Base-by-base conservation (phyloP, 1,140 invertebrate genomes). In the Latrodectus geometricus region DNA sequence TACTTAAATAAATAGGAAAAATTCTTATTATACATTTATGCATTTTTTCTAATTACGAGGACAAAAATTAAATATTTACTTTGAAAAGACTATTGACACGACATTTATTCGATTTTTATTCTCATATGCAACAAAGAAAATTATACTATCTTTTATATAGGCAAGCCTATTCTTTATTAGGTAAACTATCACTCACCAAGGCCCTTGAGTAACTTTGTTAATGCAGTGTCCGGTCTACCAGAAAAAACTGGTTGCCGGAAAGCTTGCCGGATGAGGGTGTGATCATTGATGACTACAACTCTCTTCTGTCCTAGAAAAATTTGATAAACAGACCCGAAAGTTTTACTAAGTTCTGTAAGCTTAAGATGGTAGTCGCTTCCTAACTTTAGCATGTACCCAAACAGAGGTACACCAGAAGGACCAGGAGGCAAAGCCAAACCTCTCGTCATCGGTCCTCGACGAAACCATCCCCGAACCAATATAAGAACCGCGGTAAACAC, bases 241-340 rank as follows among this genome's bases (percentile, higher is more conserved):
- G 95, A 96, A 91, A 97, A 96, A 89, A 96, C 95, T 89, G 96
- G 95, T 20, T 94, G 93, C 0, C 95, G 92, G 90, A 98, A 97
- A 21, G 95, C 94, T 89, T 97, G 95, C 77, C 96, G 92, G 87
- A 98, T 96, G 88, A 94, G 92, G 89, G 94, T 94, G 90, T 96
- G 95, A 91, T 97, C 96, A 91, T 95, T 96, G 84, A 97, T 92
- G 9, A 97, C 95, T 17, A 97, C 94, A 12, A 96, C 94, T 8
- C 96, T 91, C 89, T 97, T 95, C 86, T 93, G 94, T 48, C 96
- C 96, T 0, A 97, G 92, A 23, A 93, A 92, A 0, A 95, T 93
- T n/a, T 95, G 95, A 91, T 97, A 96, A 74, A 97, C 93, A 0
- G 94, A 92, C 0, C 96, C 96, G 90, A 96, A 97, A 85, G 93